These are phyloP conservation scores for Cryptocheilus praepositus DNA, from an alignment of 2,888 invertebrate species.

Conservation along the genomic window DNA sequence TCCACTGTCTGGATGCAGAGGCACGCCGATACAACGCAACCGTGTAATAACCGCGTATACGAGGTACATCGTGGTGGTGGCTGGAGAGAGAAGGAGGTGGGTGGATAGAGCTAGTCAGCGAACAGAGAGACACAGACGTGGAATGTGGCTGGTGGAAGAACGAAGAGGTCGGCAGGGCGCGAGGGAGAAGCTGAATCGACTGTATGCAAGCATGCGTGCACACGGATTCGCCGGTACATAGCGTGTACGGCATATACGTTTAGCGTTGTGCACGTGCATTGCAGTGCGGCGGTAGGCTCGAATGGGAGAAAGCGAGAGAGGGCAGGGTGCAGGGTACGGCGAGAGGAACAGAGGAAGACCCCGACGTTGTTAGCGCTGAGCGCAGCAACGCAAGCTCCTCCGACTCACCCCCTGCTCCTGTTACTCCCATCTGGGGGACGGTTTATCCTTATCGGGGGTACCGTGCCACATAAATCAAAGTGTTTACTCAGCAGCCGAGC, in stretches of 20 bases:
- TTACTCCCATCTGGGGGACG: constrained; percentile 39
- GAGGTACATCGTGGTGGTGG: constrained; percentile 31
- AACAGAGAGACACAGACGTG: background rate
- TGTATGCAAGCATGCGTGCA: background rate
- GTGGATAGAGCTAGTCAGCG: background rate
- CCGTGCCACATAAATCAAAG: constrained; percentile 69
- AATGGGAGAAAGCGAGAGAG: constrained; percentile 7
- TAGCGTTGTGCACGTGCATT: constrained; percentile 1
- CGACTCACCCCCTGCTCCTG: constrained; percentile 16
- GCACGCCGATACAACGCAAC: constrained; percentile 53
- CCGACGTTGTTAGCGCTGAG: constrained; percentile 48
- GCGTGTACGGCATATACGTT: background rate
- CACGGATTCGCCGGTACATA: background rate
- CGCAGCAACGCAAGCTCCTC: constrained; percentile 47
- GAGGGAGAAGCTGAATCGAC: too few relatives aligned
- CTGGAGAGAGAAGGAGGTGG: constrained; percentile 10
- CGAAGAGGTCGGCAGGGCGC: background rate
- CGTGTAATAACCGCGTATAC: constrained; percentile 65
- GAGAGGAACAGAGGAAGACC: constrained; percentile 23
- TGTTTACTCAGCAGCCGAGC: constrained; percentile 63
- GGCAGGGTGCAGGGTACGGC: constrained; percentile 30
- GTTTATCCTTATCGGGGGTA: constrained; percentile 68
- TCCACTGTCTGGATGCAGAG: constrained; percentile 47
- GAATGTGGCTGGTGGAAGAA: background rate
- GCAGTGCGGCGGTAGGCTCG: background rate